phyloP scores from a whole-genome alignment of 2,113 vertebrate species.

The Heloderma charlesbogerti region DNA sequence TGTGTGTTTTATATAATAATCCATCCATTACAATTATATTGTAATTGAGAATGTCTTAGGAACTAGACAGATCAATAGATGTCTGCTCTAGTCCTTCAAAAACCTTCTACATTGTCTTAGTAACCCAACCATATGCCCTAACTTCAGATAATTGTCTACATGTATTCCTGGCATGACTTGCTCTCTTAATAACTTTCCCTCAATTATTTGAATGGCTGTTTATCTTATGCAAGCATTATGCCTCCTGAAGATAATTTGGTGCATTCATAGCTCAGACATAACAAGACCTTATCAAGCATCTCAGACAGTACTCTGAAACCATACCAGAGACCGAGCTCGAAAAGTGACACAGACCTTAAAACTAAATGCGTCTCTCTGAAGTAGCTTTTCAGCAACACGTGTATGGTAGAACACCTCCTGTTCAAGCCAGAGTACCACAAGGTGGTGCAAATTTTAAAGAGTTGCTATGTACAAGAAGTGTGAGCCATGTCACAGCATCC shows the following conservation, averaged over 20 bases:
- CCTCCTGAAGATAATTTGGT: slow-evolving; percentile 67
- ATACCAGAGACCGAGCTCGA: slow-evolving; percentile 16
- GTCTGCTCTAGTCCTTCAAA: background rate
- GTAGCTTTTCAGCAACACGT: background rate
- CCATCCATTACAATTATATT: no score
- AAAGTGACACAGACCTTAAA: background rate
- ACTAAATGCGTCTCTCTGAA: background rate
- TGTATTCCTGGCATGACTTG: slow-evolving; percentile 64
- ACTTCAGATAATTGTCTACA: slow-evolving; percentile 55
- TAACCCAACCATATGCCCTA: slow-evolving; percentile 31
- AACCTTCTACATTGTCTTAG: background rate
- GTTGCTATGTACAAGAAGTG: no score
- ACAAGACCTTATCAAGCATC: slow-evolving; percentile 70
- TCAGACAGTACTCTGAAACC: slow-evolving; percentile 56
- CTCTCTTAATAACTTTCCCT: slow-evolving; percentile 72
- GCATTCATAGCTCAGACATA: slow-evolving; percentile 67
- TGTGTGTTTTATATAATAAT: background rate
- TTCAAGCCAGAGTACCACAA: no score
- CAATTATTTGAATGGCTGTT: slow-evolving; percentile 67
- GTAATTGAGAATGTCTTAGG: background rate
- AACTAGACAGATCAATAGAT: background rate
- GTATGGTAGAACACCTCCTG: no score
- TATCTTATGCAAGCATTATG: slow-evolving; percentile 68
- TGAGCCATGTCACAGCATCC: no score
- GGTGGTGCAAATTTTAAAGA: no score